Conservation (phyloP, 2,888 invertebrate species). For the Parnassius smintheus region DNA sequence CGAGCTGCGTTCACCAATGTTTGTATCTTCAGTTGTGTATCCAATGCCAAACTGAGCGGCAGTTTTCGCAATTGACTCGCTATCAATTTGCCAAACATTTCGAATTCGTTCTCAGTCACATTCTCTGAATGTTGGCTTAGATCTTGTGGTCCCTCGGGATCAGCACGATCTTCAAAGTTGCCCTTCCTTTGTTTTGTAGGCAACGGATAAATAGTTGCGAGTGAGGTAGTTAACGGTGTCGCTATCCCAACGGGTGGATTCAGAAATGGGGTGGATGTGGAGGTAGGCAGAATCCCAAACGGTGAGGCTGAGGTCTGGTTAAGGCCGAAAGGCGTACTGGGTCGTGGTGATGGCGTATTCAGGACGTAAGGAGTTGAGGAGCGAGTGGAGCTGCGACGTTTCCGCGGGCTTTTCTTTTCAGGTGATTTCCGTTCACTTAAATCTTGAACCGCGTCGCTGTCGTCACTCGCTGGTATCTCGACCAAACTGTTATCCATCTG, state of each 20-base stretch:
- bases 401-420: slow-evolving; percentile 72
- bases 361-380: slow-evolving; percentile 73
- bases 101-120: slow-evolving; percentile 73
- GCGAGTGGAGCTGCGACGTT: slow-evolving; percentile 72
- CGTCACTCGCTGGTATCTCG: slow-evolving; percentile 73
- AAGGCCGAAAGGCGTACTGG: slow-evolving; percentile 70
- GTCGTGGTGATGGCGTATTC: slow-evolving; percentile 73
- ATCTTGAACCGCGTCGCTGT: slow-evolving; percentile 74
- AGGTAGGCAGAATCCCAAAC: slow-evolving; percentile 65
- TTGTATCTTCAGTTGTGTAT: slow-evolving; percentile 73
- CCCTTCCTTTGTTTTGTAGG: slow-evolving; percentile 71
- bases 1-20: slow-evolving; percentile 71
- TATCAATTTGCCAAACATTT: slow-evolving; percentile 76
- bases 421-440: slow-evolving; percentile 73
- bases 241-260: slow-evolving; percentile 76
- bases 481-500: slow-evolving; percentile 73
- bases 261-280: slow-evolving; percentile 64
- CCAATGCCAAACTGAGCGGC: slow-evolving; percentile 69
- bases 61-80: slow-evolving; percentile 72
- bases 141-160: slow-evolving; percentile 68
- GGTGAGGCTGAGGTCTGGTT: slow-evolving; percentile 55
- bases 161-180: slow-evolving; percentile 55
- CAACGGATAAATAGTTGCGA: slow-evolving; percentile 70
- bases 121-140: slow-evolving; percentile 72
- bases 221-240: slow-evolving; percentile 70